These are phyloP conservation scores for Danio jaintianensis DNA, from an alignment of 2,797 vertebrate species.

Conservation along the genomic window DNA sequence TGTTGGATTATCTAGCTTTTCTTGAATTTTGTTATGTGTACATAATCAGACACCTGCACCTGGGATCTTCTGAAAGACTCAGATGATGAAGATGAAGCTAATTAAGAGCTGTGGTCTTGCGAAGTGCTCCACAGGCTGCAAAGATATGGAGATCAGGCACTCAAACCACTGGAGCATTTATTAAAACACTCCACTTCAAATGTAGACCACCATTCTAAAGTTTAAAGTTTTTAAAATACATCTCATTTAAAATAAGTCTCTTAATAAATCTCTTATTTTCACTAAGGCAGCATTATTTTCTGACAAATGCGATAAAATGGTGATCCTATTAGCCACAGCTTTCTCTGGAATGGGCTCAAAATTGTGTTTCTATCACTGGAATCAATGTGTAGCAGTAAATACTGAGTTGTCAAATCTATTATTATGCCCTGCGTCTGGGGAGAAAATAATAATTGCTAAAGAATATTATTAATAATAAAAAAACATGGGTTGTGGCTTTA, in stretches of 20 bases:
- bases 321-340: no score
- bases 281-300: background rate
- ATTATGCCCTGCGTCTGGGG: no score
- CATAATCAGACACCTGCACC: slow-evolving; percentile 64
- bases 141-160: slow-evolving; percentile 22
- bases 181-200: background rate
- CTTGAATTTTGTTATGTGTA: slow-evolving; percentile 47
- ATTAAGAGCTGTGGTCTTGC: slow-evolving; percentile 59
- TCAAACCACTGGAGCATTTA: background rate
- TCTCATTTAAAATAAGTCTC: background rate
- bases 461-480: no score
- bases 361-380: no score
- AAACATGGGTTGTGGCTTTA: no score
- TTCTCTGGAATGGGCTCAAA: no score
- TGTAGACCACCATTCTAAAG: background rate
- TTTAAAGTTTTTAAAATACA: background rate
- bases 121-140: slow-evolving; percentile 17
- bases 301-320: background rate
- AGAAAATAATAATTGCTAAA: no score
- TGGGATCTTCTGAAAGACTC: slow-evolving; percentile 62
- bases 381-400: no score
- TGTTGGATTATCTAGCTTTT: background rate
- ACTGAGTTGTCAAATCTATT: no score
- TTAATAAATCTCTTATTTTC: no score
- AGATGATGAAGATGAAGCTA: slow-evolving; percentile 53